Conservation (phyloP, 2,113 vertebrate genomes). For the Spermophilus dauricus region DNA sequence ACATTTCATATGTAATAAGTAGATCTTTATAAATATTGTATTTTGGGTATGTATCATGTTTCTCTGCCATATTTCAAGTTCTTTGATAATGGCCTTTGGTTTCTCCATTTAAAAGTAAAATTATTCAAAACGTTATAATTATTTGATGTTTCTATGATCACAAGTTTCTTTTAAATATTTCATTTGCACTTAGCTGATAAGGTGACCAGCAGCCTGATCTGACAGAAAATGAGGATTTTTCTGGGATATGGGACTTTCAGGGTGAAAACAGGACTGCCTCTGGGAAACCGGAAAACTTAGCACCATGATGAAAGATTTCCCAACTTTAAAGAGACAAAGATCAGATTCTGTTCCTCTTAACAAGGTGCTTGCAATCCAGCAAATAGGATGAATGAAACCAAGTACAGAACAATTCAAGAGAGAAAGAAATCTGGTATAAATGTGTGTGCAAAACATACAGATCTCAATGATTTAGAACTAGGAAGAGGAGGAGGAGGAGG, state of each 20-base stretch:
- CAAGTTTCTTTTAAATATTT: not conserved
- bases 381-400: not conserved
- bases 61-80: conserved; percentile 6
- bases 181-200: not conserved
- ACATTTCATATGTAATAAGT: not conserved
- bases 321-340: not conserved
- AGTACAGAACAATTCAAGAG: not conserved
- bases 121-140: not conserved
- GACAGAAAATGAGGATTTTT: not conserved
- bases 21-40: not conserved
- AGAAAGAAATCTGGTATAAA: not conserved
- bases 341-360: not conserved
- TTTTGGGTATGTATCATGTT: not conserved
- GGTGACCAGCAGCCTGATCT: not conserved
- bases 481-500: not conserved
- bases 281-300: not conserved
- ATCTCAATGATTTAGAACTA: not conserved
- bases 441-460: not conserved
- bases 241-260: not conserved
- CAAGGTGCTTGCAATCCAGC: not conserved
- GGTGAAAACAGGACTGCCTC: not conserved
- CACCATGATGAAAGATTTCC: not conserved
- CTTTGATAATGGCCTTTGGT: not conserved
- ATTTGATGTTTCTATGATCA: not conserved
- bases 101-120: not conserved